A percentile compares a stretch with the other conserved stretches of the same genome.
Evolutionary conservation across 2,113 vertebrate genomes (phyloP).

Genomic region (Pituophis catenifer): DNA sequence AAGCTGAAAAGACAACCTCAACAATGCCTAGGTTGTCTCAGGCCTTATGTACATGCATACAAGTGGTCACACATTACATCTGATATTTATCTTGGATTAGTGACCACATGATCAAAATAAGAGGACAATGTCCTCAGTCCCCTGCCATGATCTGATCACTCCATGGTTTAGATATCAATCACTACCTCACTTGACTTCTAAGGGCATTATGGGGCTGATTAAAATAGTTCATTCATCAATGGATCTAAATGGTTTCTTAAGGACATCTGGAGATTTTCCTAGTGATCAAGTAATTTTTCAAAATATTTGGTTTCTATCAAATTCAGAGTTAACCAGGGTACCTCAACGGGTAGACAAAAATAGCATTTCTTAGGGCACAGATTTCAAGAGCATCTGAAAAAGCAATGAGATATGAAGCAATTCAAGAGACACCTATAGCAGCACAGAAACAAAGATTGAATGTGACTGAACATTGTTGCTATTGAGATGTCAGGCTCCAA

Average conservation of each 20-base stretch:
- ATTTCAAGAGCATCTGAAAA: background rate
- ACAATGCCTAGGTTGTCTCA: background rate
- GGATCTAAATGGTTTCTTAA: background rate
- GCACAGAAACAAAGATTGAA: background rate
- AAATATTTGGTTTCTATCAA: no score
- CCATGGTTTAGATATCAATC: background rate
- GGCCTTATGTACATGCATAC: no score
- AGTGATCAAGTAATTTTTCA: no score
- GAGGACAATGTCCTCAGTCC: background rate
- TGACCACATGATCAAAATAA: background rate
- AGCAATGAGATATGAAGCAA: background rate
- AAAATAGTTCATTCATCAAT: background rate
- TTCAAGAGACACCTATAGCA: background rate
- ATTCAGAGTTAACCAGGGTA: background rate
- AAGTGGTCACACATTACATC: no score
- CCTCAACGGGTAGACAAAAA: no score
- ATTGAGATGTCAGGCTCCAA: background rate
- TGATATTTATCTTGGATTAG: no score
- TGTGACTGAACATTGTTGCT: background rate
- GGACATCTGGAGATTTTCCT: background rate
- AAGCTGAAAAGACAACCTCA: background rate
- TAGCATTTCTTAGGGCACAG: background rate
- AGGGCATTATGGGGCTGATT: background rate
- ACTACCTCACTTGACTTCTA: background rate
- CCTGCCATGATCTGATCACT: background rate